Base-by-base conservation (phyloP, 2,888 invertebrate genomes). In the Eremobia ochroleuca region DNA sequence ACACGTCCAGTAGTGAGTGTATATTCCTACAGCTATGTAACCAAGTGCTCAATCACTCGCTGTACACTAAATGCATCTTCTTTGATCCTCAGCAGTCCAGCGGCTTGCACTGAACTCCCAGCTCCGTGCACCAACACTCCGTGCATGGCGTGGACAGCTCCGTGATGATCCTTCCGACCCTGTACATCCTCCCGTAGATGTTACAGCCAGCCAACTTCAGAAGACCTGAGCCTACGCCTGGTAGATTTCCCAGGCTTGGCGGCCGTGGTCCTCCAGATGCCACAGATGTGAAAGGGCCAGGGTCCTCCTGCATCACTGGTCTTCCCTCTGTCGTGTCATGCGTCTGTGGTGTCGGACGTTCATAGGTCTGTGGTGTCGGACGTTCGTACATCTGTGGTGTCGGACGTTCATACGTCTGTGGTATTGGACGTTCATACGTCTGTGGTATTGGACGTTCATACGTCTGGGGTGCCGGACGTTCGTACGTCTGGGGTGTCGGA, bases 141-240 rank as follows among this genome's bases (percentile, higher is more conserved):
- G 98, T 97, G 94, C 99, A 99, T 25, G 98, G 97, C 77, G 98
- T 98, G 11, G 98, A 98, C 81, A 99, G 95, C 95, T 99, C 98
- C 2, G 98, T 97, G 88, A 99, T 98, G 86, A 98, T 98, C 90
- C 98, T 97, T 6, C 98, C 98, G 18, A 99, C 98, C 40, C 98
- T 97, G 93, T 99, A 99, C 98, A 99, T 99, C 84, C 98, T 97
- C 11, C 99, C 99, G 91, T 99, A 99, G 89, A 99, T 99, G 94
- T 99, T 99, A 92, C 99, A 99, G 0, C 99, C 99, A 21, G 98
- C 98, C 82, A 99, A 93, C 94, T 98, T 98, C 65, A 98, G 94
- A 71, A 98, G 94, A 55, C 98, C 98, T 25, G 97, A 94, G 2
- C 97, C 96, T 1, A 93, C 62, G 15, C 82, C 78, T 31, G 75